These are phyloP conservation scores for Rhysida immarginata DNA, from an alignment of 1,140 invertebrate genomes.

Conservation along the genomic window DNA sequence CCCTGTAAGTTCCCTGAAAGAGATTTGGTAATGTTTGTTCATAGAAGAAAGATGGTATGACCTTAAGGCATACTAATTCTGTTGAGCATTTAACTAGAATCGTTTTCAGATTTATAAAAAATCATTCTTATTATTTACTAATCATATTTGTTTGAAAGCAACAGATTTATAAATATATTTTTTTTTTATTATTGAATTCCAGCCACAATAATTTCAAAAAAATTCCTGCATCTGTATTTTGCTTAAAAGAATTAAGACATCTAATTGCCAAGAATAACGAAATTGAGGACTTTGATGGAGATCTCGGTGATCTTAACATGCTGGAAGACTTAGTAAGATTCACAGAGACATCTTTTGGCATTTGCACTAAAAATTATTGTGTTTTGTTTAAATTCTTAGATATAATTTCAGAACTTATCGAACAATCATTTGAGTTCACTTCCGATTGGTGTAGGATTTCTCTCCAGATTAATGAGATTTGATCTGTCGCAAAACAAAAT, in stretches of 20 bases:
- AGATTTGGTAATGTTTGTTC: too few relatives aligned
- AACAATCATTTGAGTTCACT: slow-evolving; percentile 39
- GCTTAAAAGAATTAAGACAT: slow-evolving; percentile 22
- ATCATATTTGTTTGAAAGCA: not conserved
- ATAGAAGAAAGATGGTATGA: too few relatives aligned
- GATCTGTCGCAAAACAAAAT: slow-evolving; percentile 43
- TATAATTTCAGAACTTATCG: slow-evolving; percentile 40
- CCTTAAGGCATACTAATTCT: too few relatives aligned
- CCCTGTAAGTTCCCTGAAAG: too few relatives aligned
- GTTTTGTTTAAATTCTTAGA: slow-evolving; percentile 11
- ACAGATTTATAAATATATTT: not conserved
- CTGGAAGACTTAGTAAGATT: slow-evolving; percentile 34
- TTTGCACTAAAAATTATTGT: too few relatives aligned
- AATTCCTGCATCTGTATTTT: slow-evolving; percentile 25
- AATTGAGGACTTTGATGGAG: slow-evolving; percentile 23
- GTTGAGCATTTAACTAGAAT: too few relatives aligned
- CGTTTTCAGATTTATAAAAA: too few relatives aligned
- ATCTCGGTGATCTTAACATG: slow-evolving; percentile 27
- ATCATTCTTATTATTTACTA: too few relatives aligned
- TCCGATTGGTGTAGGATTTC: slow-evolving; percentile 40
- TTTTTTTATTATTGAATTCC: slow-evolving; percentile 14
- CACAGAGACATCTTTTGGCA: too few relatives aligned
- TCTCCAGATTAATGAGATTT: slow-evolving; percentile 38
- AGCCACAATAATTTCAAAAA: slow-evolving; percentile 31
- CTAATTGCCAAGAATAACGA: slow-evolving; percentile 29